Base-by-base conservation (phyloP, 2,797 vertebrate species). In the Oreortyx pictus region DNA sequence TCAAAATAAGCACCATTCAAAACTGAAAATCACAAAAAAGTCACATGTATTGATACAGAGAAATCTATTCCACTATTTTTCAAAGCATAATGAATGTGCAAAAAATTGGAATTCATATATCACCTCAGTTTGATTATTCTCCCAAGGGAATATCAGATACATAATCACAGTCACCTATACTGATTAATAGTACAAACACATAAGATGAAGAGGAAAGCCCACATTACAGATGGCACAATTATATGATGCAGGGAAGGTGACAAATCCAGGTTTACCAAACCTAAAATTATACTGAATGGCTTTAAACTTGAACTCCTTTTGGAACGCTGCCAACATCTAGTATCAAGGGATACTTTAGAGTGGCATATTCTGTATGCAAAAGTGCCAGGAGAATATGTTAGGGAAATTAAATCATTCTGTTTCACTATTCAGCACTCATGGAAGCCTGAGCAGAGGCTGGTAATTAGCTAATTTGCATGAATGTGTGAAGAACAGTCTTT, bases 391-490 rank as follows among this genome's bases (percentile, higher is more conserved):
- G 94, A 95, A 44, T 82, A 70, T 87, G 94, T 89, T 80, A 89
- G 95, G 86, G 90, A 95, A 93, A 93, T 78, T 74, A 94, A 95
- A 95, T 91, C 73, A 44, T 93, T 94, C 94, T 86, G 93, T 89
- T 94, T 59, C 93, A 84, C 92, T 80, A 77, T 49, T 89, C 74
- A 77, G 82, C 65, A 46, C 80, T 88, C 82, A 41, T 39, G 64
- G 87, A 95, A 86, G 84, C 61, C 81, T 20, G 60, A 76, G 79
- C 39, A 88, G 65, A 72, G 91, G 76, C 61, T 92, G 92, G 82
- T 94, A 89, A 96, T 95, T 95, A 94, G 83, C 76, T 94, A 33
- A 92, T 94, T 94, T 94, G 29, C 94, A 94, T 86, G 86, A 80
- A 84, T 74, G 76, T 61, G 37, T 14, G 71, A 78, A 89, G 89